Evolutionary conservation across 2,113 vertebrate genomes (phyloP), one percentile per base, ranked within the genome.

Genomic region (Phylloscopus trochilus): DNA sequence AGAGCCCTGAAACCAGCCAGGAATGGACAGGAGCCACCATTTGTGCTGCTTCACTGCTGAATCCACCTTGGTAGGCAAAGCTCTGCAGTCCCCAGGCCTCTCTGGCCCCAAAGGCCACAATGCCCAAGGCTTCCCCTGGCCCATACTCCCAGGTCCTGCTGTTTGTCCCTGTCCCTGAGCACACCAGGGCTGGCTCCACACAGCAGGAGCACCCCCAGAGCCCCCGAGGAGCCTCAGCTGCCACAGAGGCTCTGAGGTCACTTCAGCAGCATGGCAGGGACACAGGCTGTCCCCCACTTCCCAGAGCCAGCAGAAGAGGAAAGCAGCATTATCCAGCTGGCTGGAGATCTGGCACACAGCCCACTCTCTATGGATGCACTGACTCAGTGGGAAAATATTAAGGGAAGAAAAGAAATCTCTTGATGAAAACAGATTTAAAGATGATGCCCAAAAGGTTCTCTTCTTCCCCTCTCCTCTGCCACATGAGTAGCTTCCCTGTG

Each of bases 321-420:
- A 92, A 67, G 21, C 1, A 83, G 39, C 28, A 0, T 51, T 62
- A 51, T 90, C 67, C 10, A 31, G n/a, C 75, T 43, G 83, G 35
- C 72, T 83, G 67, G 30, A 58, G n/a, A 7, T 16, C 4, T 87
- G 94, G 92, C 92, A 78, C 47, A 1, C 13, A 52, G 69, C 58
- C 69, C 4, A 1, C 52, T 6, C 16, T 3, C 73, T 52, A 14
- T 41, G 33, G 28, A 72, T 6, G 58, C 77, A 59, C 58, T 82
- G 87, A 95, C 77, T 89, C 93, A 91, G 82, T 12, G 46, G 58
- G 81, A 93, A 95, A 92, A 68, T 56, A 95, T 33, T 52, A 89
- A 64, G 28, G 28, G 53, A 60, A 75, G 31, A 41, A 73, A 58
- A 89, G 49, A 78, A 83, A 64, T 23, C 15, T 9, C 77, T 84